Conservation (phyloP, 2,888 invertebrate genomes). For the Barypeithes pellucidus region DNA sequence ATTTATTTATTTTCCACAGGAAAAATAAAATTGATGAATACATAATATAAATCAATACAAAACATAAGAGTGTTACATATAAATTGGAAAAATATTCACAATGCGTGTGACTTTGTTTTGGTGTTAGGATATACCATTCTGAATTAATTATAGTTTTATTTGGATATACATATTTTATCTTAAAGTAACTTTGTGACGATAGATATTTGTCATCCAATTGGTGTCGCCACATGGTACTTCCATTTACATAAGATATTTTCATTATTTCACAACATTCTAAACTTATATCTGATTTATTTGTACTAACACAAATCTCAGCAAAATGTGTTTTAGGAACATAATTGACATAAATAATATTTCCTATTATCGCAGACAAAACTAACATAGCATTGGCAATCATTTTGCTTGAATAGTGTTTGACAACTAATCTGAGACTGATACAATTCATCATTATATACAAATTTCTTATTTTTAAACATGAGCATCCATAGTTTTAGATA, state of each 20-base stretch:
- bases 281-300: not conserved
- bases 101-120: not conserved
- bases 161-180: not conserved
- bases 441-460: too few relatives aligned
- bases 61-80: not conserved
- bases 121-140: not conserved
- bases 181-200: not conserved
- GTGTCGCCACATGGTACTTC: too few relatives aligned
- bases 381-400: too few relatives aligned
- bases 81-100: not conserved
- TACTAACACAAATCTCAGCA: not conserved
- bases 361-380: too few relatives aligned
- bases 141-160: not conserved
- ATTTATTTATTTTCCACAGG: not conserved
- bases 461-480: too few relatives aligned
- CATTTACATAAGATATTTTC: too few relatives aligned
- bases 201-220: not conserved
- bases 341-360: not conserved
- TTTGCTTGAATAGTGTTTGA: too few relatives aligned
- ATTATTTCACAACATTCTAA: too few relatives aligned
- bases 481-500: not conserved
- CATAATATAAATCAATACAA: not conserved
- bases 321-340: not conserved
- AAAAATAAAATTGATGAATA: not conserved
- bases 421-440: too few relatives aligned